phyloP scores from a whole-genome alignment of 2,888 invertebrate species.

The Chrysolina americana region DNA sequence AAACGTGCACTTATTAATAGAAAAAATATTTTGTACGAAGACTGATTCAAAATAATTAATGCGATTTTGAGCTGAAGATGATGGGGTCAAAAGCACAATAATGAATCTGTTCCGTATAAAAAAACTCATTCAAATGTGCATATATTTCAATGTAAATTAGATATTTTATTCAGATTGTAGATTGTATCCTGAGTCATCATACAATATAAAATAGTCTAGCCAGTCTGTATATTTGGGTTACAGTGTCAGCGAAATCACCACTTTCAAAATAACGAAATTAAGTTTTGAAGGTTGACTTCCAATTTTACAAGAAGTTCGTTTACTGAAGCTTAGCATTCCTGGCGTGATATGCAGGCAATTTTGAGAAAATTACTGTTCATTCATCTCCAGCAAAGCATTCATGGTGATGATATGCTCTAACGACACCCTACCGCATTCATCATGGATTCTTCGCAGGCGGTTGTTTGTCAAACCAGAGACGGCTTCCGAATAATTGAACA shows the following conservation, averaged over 20 bases:
- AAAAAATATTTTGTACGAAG: too few relatives aligned
- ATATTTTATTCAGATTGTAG: too few relatives aligned
- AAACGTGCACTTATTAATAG: too few relatives aligned
- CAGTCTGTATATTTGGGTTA: background rate
- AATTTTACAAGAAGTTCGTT: slow-evolving; percentile 15
- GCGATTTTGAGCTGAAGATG: too few relatives aligned
- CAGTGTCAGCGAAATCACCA: slow-evolving; percentile 2
- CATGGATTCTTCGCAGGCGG: slow-evolving; percentile 21
- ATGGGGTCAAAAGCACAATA: too few relatives aligned
- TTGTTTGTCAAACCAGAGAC: slow-evolving; percentile 10
- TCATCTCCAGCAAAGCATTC: slow-evolving; percentile 31
- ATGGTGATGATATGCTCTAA: slow-evolving; percentile 30
- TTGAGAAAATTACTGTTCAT: slow-evolving; percentile 29
- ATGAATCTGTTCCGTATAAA: too few relatives aligned
- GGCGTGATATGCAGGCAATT: slow-evolving; percentile 27
- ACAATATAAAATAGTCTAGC: background rate
- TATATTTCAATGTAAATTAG: too few relatives aligned
- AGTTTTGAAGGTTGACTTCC: background rate
- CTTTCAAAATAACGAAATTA: background rate
- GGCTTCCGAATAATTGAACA: slow-evolving; percentile 1
- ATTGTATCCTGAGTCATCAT: too few relatives aligned
- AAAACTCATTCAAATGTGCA: too few relatives aligned
- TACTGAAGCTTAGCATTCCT: slow-evolving; percentile 22
- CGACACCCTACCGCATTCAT: slow-evolving; percentile 28
- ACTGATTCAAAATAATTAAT: too few relatives aligned